These are phyloP conservation scores for Tapera naevia DNA, from an alignment of 2,797 vertebrate genomes.

Conservation along the genomic window DNA sequence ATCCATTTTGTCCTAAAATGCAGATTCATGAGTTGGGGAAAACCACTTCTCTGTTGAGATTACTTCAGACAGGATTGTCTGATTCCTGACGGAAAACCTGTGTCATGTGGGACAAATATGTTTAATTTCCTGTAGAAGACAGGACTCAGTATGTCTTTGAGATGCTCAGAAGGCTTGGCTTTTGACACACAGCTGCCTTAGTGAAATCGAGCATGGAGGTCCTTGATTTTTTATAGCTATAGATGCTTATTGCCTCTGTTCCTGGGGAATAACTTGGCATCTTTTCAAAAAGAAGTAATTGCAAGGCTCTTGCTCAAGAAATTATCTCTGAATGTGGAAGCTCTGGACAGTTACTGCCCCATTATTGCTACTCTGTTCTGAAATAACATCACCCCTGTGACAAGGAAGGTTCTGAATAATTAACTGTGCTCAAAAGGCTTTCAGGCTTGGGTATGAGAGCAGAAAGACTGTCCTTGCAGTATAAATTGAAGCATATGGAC, in stretches of 20 bases:
- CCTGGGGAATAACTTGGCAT: conserved; percentile 34
- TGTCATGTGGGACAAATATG: background rate
- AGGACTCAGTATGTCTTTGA: background rate
- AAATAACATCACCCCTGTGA: conserved; percentile 5
- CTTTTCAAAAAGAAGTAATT: conserved; percentile 51
- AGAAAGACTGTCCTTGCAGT: background rate
- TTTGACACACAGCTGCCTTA: background rate
- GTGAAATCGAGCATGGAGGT: background rate
- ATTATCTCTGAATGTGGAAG: conserved; percentile 21
- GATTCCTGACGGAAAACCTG: background rate
- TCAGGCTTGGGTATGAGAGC: background rate
- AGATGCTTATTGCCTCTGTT: background rate
- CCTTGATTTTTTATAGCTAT: conserved; percentile 37
- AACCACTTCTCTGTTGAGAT: background rate
- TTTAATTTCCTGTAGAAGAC: conserved; percentile 12
- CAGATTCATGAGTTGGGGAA: background rate
- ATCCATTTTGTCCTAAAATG: background rate
- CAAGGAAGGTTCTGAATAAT: conserved; percentile 25
- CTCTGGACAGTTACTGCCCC: conserved; percentile 31
- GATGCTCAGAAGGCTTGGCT: background rate
- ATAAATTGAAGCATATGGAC: background rate
- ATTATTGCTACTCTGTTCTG: conserved; percentile 21
- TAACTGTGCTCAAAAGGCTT: conserved; percentile 6
- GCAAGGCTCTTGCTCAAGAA: conserved; percentile 9
- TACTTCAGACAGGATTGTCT: background rate